A percentile compares a stretch with the other conserved stretches of the same genome.
These are phyloP conservation scores for Ptychodera flava DNA, from an alignment of 35 echinoderm and acorn worm genomes.

Conservation along the genomic window DNA sequence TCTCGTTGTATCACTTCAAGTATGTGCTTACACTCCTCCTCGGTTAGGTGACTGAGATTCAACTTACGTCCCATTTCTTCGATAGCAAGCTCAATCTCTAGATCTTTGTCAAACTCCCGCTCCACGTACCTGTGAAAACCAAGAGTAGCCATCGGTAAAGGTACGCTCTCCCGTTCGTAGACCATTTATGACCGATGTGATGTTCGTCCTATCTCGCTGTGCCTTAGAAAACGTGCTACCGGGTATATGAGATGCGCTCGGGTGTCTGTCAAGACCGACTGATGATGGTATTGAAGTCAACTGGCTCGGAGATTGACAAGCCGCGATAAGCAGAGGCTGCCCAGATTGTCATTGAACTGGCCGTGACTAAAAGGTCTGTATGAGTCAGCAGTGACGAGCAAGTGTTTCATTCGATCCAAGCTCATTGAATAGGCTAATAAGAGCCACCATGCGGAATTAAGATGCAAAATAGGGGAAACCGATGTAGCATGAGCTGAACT, in stretches of 20 bases:
- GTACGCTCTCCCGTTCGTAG: not conserved
- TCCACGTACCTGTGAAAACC: not conserved
- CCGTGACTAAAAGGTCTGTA: not conserved
- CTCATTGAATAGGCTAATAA: not conserved
- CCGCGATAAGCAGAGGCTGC: no score
- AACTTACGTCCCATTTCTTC: constrained; percentile 86
- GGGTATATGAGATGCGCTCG: no score
- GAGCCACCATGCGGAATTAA: not conserved
- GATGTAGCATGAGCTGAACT: not conserved
- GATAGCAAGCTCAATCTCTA: not conserved
- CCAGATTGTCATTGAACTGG: not conserved
- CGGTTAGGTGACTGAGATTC: constrained; percentile 80
- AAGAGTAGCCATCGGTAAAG: not conserved
- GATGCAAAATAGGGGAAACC: not conserved
- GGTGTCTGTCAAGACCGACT: no score
- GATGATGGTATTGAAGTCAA: no score
- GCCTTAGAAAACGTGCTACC: no score
- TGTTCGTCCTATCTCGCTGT: no score
- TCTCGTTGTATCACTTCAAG: constrained; percentile 93
- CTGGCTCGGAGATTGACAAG: no score
- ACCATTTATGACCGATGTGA: no score
- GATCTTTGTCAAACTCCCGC: not conserved
- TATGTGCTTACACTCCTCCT: constrained; percentile 81
- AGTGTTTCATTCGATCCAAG: not conserved
- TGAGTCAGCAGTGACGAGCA: not conserved